A percentile compares a stretch with the other conserved stretches of the same genome.
Evolutionary conservation across 1,140 invertebrate species (phyloP).

Genomic region (Berghia stephanieae): DNA sequence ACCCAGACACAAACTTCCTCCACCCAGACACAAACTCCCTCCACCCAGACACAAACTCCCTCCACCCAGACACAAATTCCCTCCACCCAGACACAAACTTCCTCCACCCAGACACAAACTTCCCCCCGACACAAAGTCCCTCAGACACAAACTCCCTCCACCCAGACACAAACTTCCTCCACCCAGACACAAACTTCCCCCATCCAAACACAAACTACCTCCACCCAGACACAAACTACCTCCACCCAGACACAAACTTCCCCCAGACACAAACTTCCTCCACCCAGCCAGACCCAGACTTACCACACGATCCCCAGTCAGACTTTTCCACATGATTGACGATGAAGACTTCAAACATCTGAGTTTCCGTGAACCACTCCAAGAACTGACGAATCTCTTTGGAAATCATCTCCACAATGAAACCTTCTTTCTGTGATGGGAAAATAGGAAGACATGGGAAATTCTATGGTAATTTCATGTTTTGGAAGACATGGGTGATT

Average conservation of each 20-base stretch:
- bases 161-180: neutral
- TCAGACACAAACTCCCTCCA: neutral
- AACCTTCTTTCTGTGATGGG: slow-evolving; percentile 72
- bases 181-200: no score
- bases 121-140: no score
- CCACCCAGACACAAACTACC: neutral
- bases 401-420: slow-evolving; percentile 68
- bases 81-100: no score
- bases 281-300: neutral
- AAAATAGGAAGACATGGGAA: slow-evolving; percentile 18
- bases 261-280: neutral
- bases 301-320: slow-evolving; percentile 45
- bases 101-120: no score
- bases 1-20: no score
- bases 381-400: slow-evolving; percentile 76
- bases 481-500: no score
- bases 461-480: no score
- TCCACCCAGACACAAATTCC: no score
- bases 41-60: no score
- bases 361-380: slow-evolving; percentile 85
- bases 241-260: neutral
- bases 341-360: slow-evolving; percentile 77
- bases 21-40: no score
- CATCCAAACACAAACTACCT: no score
- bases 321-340: slow-evolving; percentile 51